Evolutionary conservation across 2,113 vertebrate genomes (phyloP), one percentile per base, ranked within the genome.

Genomic region (Sciurus niger): DNA sequence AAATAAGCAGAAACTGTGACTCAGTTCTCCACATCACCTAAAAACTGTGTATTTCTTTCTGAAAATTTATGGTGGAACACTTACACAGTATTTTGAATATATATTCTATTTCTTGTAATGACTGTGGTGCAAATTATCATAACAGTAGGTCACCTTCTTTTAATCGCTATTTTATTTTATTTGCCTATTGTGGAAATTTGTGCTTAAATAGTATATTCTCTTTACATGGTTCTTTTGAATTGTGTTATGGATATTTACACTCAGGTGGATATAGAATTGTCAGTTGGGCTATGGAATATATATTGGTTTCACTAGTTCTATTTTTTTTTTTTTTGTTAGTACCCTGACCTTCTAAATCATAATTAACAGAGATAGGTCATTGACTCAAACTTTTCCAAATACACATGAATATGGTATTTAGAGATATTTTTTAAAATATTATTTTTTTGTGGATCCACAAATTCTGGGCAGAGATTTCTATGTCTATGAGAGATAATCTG

Each of bases 171-270:
- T 89, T 80, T 84, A 58, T 91, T 86, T 65, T 88, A 67, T 34
- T 60, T 60, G 11, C 22, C 14, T 12, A 37, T 14, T 78, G 28
- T 65, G 25, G 25, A 72, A 65, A 82, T 67, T 43, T 92, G 76
- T 83, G 22, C 28, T 55, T 73, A 58, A 78, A 67, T 88, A 88
- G 46, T 58, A 67, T 24, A 40, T 4, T 55, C 5, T 86, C 13
- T 82, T 86, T 91, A 9, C 55, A 40, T 24, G 6, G 40, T 25
- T 87, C 25, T 40, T 90, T 87, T 96, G 82, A 90, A 77, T 82
- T n/a, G 43, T 83, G 46, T 4, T 14, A 37, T 37, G 65, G 43
- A 8, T 34, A 18, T 90, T 83, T 55, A 28, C 30, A 30, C 22
- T 51, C 28, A 18, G 0, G 8, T 43, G 30, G 10, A 1, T 34